These are phyloP conservation scores for Oscheius sp. DNA, from an alignment of 2,888 invertebrate species.

Conservation along the genomic window DNA sequence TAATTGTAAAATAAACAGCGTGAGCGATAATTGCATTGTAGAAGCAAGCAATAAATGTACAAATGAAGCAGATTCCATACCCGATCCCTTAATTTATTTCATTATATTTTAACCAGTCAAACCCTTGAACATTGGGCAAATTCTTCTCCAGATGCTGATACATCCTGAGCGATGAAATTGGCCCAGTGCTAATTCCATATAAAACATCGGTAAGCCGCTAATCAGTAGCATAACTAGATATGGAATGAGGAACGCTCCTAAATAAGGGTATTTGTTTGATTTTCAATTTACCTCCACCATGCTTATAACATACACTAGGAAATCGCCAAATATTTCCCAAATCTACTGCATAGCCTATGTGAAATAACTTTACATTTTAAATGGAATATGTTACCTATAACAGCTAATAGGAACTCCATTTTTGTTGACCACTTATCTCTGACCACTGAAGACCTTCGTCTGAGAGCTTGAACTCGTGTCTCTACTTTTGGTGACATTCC, in stretches of 20 bases:
- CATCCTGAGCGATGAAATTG: slow-evolving; percentile 92
- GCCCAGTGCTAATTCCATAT: slow-evolving; percentile 91
- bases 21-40: slow-evolving; percentile 96
- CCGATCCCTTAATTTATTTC: slow-evolving; percentile 79
- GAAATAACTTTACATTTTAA: neutral
- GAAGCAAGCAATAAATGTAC: slow-evolving; percentile 92
- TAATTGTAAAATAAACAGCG: slow-evolving; percentile 89
- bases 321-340: slow-evolving; percentile 68
- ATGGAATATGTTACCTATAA: slow-evolving; percentile 51
- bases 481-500: slow-evolving; percentile 42
- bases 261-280: too few relatives aligned
- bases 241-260: slow-evolving; percentile 85
- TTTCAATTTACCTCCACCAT: slow-evolving; percentile 62
- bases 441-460: slow-evolving; percentile 47
- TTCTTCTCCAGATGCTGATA: slow-evolving; percentile 88
- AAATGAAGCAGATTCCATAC: slow-evolving; percentile 93
- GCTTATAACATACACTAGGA: slow-evolving; percentile 65
- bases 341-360: slow-evolving; percentile 57
- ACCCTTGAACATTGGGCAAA: slow-evolving; percentile 91
- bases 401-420: slow-evolving; percentile 67
- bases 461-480: slow-evolving; percentile 41
- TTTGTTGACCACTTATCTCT: slow-evolving; percentile 66
- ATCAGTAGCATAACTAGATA: slow-evolving; percentile 87
- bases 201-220: slow-evolving; percentile 90
- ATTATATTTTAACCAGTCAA: slow-evolving; percentile 1